These are phyloP conservation scores for Dusona sp. DNA, from an alignment of 2,888 invertebrate species.

Conservation along the genomic window DNA sequence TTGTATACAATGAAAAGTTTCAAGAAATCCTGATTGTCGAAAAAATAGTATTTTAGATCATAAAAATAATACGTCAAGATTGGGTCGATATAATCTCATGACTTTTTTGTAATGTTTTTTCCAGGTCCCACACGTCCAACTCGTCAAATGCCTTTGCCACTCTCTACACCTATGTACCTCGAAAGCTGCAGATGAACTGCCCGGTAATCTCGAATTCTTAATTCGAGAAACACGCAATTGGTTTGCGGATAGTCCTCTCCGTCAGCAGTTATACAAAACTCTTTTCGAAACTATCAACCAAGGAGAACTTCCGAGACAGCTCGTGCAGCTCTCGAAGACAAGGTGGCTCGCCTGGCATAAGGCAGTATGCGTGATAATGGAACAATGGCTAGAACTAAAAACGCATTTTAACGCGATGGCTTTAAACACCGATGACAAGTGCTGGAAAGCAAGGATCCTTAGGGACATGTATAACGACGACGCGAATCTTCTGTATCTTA, in stretches of 20 bases:
- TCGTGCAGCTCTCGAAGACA: conserved; percentile 25
- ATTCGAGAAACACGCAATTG: conserved; percentile 25
- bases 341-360: conserved; percentile 19
- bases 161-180: too few species aligned
- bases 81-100: too few species aligned
- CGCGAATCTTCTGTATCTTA: conserved; percentile 20
- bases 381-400: conserved; percentile 18
- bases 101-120: too few species aligned
- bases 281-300: conserved; percentile 20
- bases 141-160: too few species aligned
- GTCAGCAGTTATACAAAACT: conserved; percentile 7
- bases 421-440: conserved; percentile 24
- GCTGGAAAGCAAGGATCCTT: conserved; percentile 18
- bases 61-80: too few species aligned
- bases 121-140: too few species aligned
- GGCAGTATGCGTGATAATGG: conserved; percentile 10
- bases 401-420: conserved; percentile 18
- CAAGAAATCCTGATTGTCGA: too few species aligned
- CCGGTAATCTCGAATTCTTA: neutral
- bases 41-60: too few species aligned
- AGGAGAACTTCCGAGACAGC: conserved; percentile 24
- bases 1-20: too few species aligned
- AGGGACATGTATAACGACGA: conserved; percentile 24
- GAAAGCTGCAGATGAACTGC: too few species aligned
- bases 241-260: conserved; percentile 10